Evolutionary conservation across 2,888 invertebrate species (phyloP).

Genomic region (Rotaria magnacalcarata): DNA sequence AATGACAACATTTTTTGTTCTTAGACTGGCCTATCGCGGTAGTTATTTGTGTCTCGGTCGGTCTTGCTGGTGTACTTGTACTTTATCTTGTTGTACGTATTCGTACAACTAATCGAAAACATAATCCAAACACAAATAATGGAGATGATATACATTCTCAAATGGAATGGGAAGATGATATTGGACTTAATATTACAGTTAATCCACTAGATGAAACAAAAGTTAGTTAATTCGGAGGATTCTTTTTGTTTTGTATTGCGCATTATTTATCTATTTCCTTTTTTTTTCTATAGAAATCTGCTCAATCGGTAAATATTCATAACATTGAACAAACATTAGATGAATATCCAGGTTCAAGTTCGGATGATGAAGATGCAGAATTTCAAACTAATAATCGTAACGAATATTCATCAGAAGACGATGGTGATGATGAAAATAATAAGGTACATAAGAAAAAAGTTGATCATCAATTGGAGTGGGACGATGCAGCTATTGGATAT

Average conservation of each 20-base stretch:
- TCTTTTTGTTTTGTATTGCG: not conserved
- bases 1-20: not conserved
- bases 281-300: not conserved
- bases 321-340: not conserved
- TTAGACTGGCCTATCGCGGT: conserved; percentile 12
- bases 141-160: not conserved
- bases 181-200: not conserved
- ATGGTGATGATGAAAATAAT: not conserved
- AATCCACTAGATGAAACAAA: conserved; percentile 31
- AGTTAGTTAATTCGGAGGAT: not conserved
- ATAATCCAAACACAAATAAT: not conserved
- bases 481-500: conserved; percentile 30
- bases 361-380: conserved; percentile 12
- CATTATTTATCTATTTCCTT: not conserved
- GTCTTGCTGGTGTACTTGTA: conserved; percentile 24
- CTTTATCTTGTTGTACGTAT: conserved; percentile 15
- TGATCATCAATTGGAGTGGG: conserved; percentile 25
- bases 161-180: conserved; percentile 37
- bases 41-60: not conserved
- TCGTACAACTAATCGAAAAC: not conserved
- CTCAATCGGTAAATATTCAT: not conserved
- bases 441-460: not conserved
- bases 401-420: not conserved
- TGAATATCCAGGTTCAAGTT: not conserved
- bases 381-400: not conserved